phyloP scores from a whole-genome alignment of 2,113 vertebrate genomes.

The Falcunculus frontatus region DNA sequence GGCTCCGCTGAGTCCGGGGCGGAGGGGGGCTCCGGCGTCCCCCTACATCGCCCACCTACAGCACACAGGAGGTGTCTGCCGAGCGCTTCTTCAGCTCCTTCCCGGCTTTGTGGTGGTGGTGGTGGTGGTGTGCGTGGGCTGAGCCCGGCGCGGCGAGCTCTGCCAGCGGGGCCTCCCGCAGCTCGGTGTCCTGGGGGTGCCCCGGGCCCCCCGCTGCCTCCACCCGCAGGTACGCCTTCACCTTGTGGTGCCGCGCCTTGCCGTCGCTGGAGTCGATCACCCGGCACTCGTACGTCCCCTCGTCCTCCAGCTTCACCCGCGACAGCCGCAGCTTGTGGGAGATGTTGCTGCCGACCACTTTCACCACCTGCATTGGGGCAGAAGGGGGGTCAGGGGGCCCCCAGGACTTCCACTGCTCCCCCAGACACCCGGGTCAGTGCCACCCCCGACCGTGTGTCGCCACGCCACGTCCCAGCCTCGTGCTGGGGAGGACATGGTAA shows the following conservation, averaged over 20 bases:
- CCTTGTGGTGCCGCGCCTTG: constrained; percentile 86
- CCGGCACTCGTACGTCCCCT: constrained; percentile 91
- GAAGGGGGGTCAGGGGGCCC: neutral
- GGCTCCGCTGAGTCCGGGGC: constrained; percentile 22
- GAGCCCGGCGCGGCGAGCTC: constrained; percentile 22
- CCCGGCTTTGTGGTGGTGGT: constrained; percentile 76
- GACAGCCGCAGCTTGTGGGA: constrained; percentile 96
- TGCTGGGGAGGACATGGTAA: fast-evolving
- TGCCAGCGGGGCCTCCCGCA: constrained; percentile 27
- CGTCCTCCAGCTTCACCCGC: constrained; percentile 86
- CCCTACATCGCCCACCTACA: constrained; percentile 58
- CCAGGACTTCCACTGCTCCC: fast-evolving
- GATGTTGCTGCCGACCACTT: constrained; percentile 96
- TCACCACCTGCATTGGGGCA: constrained; percentile 80
- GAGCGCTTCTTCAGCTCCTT: constrained; percentile 80
- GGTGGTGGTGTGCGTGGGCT: constrained; percentile 38
- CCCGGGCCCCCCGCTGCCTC: constrained; percentile 69
- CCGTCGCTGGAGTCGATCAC: constrained; percentile 94
- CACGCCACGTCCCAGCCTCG: fast-evolving
- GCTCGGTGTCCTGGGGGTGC: constrained; percentile 70
- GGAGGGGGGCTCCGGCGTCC: neutral
- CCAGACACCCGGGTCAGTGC: fast-evolving
- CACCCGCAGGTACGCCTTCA: constrained; percentile 87
- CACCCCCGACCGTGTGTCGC: neutral
- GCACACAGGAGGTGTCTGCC: constrained; percentile 76